phyloP scores from a whole-genome alignment of 2,888 invertebrate genomes.

The Sminthurinus aureus region DNA sequence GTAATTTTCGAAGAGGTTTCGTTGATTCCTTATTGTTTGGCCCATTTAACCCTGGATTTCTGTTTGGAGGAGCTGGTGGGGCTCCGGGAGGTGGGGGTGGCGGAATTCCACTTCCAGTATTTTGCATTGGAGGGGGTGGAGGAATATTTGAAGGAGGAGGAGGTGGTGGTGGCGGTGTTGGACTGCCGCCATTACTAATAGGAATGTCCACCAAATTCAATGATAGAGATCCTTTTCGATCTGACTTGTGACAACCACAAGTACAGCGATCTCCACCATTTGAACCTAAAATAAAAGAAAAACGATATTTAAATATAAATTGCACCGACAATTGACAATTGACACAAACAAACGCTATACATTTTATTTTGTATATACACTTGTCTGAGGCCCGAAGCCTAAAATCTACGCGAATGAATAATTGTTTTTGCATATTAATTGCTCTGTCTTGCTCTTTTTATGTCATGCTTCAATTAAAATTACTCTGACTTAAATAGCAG shows the following conservation, averaged over 20 bases:
- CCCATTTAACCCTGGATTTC: neutral
- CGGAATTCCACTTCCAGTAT: slow-evolving; percentile 63
- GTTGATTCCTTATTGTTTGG: neutral
- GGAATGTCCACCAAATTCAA: slow-evolving; percentile 44
- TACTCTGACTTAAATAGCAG: too few relatives aligned
- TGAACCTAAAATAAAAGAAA: slow-evolving; percentile 14
- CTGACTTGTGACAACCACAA: slow-evolving; percentile 57
- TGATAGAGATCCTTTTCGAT: slow-evolving; percentile 54
- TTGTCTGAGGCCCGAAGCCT: neutral
- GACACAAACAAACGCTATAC: neutral
- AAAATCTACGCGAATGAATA: too few relatives aligned
- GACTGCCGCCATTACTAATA: slow-evolving; percentile 5
- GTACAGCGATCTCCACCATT: slow-evolving; percentile 49
- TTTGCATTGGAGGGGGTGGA: slow-evolving; percentile 61
- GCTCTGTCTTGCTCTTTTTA: too few relatives aligned
- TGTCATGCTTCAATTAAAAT: too few relatives aligned
- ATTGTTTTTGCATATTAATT: too few relatives aligned
- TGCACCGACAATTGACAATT: too few relatives aligned
- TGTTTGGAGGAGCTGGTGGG: too few relatives aligned
- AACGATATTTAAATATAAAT: neutral
- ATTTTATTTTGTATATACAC: neutral
- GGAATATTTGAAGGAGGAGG: slow-evolving; percentile 62
- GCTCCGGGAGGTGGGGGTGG: slow-evolving; percentile 38
- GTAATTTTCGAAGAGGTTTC: slow-evolving; percentile 66
- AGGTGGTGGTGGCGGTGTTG: slow-evolving; percentile 61